Base-by-base conservation (phyloP, 2,888 invertebrate genomes). In the Amiota communis region DNA sequence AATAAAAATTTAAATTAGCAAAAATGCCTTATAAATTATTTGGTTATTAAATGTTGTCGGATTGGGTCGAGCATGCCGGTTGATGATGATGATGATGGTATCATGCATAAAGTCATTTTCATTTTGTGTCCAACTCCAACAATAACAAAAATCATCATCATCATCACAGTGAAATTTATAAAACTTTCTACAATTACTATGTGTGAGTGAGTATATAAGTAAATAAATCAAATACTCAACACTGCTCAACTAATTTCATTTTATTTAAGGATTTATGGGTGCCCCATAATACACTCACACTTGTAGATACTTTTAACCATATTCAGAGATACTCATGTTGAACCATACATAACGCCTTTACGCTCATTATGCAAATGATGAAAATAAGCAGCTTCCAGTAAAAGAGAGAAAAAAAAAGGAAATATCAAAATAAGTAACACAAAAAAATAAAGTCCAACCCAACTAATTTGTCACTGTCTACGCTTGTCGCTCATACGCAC, bases 391-490 rank as follows among this genome's bases (percentile, higher is more conserved):
- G 86, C 85, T 83, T 80, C 78, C 86, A 84, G 17, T 20, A n/a
- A 53, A 15, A 8, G n/a, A 9, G n/a, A 12, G n/a, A 53, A 10
- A 53, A 10, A 53, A 10, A 53, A 4, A 53, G 2, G n/a, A 12
- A 51, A 53, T n/a, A 53, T 8, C 53, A 53, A 53, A n/a, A 53
- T n/a, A 12, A 53, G n/a, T 2, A 53, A 53, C n/a, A 53, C n/a
- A 53, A 53, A 53, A 47, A 64, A 53, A 65, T 15, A 3, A 64
- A 47, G 65, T 36, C 20, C 15, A 65, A 36, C 36, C 47, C 80
- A 83, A 84, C 83, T 84, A 84, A 83, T 83, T 83, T 83, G 83
- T 83, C 86, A 83, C 85, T 86, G 83, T 83, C 83, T 81, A 77
- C 75, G 81, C 85, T 83, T 84, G 85, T 83, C 86, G 86, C 86